A percentile compares a stretch with the other conserved stretches of the same genome.
Evolutionary conservation across 2,797 vertebrate genomes (phyloP).

Genomic region (Molossus molossus): DNA sequence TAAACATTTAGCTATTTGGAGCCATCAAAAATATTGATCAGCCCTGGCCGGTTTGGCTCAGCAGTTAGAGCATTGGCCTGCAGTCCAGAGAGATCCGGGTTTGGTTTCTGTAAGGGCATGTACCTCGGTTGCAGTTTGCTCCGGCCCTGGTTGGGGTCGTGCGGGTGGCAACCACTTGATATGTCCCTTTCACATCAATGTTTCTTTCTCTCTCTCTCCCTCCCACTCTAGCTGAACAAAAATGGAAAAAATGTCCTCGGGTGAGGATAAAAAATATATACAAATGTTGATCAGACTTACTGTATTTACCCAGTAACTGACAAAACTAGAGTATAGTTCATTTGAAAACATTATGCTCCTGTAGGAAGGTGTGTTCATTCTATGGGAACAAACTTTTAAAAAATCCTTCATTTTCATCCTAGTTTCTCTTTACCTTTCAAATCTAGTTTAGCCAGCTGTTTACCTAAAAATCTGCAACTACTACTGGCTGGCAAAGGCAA

Average conservation of each 20-base stretch:
- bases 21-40: conserved; percentile 68
- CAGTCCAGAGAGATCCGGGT: no score
- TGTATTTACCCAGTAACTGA: conserved; percentile 48
- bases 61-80: no score
- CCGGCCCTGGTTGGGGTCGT: no score
- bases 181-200: no score
- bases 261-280: no score
- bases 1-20: conserved; percentile 70
- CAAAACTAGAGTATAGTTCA: conserved; percentile 33
- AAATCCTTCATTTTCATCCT: conserved; percentile 71
- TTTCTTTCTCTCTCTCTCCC: no score
- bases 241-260: no score
- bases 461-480: conserved; percentile 80
- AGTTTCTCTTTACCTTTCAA: conserved; percentile 72
- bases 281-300: conserved; percentile 63
- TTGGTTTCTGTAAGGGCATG: no score
- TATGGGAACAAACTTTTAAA: conserved; percentile 35
- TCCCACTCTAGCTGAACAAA: no score
- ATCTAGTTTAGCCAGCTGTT: conserved; percentile 78
- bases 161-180: no score
- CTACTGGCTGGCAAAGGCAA: conserved; percentile 81
- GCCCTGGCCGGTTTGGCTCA: no score
- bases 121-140: no score
- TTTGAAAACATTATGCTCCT: conserved; percentile 58
- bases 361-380: conserved; percentile 55